A percentile compares a stretch with the other conserved stretches of the same genome.
phyloP scores from a whole-genome alignment of 2,888 invertebrate species.

The Allophyes oxyacanthae region DNA sequence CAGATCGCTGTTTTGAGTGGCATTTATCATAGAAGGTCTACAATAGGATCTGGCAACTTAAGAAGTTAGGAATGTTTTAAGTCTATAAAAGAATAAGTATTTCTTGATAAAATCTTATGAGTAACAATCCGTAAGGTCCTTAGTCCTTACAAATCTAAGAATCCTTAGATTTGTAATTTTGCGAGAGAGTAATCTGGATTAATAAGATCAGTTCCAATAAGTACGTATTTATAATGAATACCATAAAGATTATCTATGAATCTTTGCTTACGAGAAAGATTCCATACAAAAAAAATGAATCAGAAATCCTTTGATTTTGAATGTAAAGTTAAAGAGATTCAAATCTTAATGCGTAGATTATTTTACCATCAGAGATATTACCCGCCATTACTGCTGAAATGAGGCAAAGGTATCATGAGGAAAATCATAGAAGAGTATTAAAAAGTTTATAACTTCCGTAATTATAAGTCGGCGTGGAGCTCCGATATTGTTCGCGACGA shows the following conservation, averaged over 20 bases:
- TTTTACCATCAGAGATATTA: not conserved
- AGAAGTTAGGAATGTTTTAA: too few species aligned
- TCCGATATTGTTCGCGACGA: conserved; percentile 21
- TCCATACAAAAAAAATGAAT: conserved; percentile 10
- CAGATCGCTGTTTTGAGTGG: too few species aligned
- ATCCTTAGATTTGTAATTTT: too few species aligned
- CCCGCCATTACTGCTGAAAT: too few species aligned
- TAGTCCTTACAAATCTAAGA: too few species aligned
- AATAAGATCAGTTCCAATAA: conserved; percentile 27
- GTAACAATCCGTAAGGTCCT: too few species aligned
- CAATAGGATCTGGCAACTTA: too few species aligned
- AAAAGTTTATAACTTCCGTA: conserved; percentile 18
- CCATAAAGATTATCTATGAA: not conserved
- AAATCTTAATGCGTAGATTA: not conserved
- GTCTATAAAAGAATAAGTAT: not conserved
- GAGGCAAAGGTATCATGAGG: too few species aligned
- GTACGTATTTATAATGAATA: conserved; percentile 4
- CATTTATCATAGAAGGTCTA: too few species aligned
- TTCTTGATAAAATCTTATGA: not conserved
- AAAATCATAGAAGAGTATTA: conserved; percentile 5
- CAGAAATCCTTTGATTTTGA: conserved; percentile 20
- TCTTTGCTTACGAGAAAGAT: conserved; percentile 32
- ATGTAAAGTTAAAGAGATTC: conserved; percentile 3
- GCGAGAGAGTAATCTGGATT: conserved; percentile 35
- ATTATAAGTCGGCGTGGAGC: conserved; percentile 18